Percentiles rank a stretch among this genome's conserved stretches.
Evolutionary conservation across 1,140 invertebrate genomes (phyloP).

Genomic region (Drosophila elegans): DNA sequence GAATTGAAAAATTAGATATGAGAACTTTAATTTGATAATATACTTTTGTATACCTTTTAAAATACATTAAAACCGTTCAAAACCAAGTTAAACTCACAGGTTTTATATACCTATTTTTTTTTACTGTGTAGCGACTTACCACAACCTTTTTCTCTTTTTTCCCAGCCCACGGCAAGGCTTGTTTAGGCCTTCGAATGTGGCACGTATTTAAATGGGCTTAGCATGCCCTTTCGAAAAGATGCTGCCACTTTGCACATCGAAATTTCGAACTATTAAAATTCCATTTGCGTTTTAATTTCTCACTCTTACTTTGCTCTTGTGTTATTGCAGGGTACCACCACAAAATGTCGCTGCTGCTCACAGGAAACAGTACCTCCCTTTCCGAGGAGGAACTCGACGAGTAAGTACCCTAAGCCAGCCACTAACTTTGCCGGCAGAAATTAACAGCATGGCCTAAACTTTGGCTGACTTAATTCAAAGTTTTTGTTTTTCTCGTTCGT

Average conservation of each 20-base stretch:
- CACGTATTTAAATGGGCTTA: constrained; percentile 47
- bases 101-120: neutral
- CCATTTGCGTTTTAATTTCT: constrained; percentile 51
- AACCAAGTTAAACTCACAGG: no score
- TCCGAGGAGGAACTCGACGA: constrained; percentile 86
- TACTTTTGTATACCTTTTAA: neutral
- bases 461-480: constrained; percentile 26
- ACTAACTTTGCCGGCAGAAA: constrained; percentile 23
- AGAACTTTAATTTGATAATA: neutral
- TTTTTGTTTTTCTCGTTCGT: constrained; percentile 19
- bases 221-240: constrained; percentile 24
- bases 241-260: constrained; percentile 38
- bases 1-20: no score
- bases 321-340: constrained; percentile 39
- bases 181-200: constrained; percentile 10
- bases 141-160: neutral
- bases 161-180: constrained; percentile 20
- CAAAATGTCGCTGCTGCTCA: constrained; percentile 76
- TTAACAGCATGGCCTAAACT: constrained; percentile 47
- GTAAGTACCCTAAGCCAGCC: constrained; percentile 80
- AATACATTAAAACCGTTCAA: no score
- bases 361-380: constrained; percentile 80
- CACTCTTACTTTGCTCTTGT: constrained; percentile 3
- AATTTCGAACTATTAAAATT: constrained; percentile 39
- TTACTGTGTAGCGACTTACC: neutral